Evolutionary conservation across 2,888 invertebrate genomes (phyloP), one percentile per base, ranked within the genome.

Genomic region (Cataglyphis rosenhaueri): DNA sequence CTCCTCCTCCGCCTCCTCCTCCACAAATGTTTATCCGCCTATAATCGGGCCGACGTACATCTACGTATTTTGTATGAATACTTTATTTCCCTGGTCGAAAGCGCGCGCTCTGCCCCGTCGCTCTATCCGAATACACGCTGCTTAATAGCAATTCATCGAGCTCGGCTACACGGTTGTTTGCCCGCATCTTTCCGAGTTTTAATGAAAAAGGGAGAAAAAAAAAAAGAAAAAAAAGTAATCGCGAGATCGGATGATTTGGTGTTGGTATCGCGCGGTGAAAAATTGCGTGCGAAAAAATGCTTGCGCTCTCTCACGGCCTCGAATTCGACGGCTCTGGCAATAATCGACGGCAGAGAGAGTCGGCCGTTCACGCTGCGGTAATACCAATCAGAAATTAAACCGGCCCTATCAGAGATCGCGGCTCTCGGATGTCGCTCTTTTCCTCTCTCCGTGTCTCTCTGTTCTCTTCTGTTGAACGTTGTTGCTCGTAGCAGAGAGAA

Each of bases 361-460:
- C 68, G 81, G 59, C 76, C 71, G 87, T 78, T 88, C 89, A 81
- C 88, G 84, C 85, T 76, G 85, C 78, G 85, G 87, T 89, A 92
- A 92, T 92, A 91, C 90, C 92, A 91, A 92, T 92, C 91, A 91
- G 91, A 91, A 92, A 92, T 92, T 91, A 92, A 92, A 89, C 88
- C 83, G 83, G 88, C 86, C 90, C 91, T 91, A 92, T 92, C 91
- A 87, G 88, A 91, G 92, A 92, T 91, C 85, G 89, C 91, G 86
- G 89, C 90, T 90, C 89, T 91, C 86, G 90, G 90, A 91, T 92
- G 88, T 86, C 84, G 83, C 84, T 86, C 78, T 82, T 71, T 35
- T 48, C 21, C 68, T 64, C 76, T 44, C 48, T 59, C 44, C 44
- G 44, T 41, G 44, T 41, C 55, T 15, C 65, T n/a, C 65, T 12